These are phyloP conservation scores for Patella pellucida DNA, from an alignment of 2,888 invertebrate species.

Conservation along the genomic window DNA sequence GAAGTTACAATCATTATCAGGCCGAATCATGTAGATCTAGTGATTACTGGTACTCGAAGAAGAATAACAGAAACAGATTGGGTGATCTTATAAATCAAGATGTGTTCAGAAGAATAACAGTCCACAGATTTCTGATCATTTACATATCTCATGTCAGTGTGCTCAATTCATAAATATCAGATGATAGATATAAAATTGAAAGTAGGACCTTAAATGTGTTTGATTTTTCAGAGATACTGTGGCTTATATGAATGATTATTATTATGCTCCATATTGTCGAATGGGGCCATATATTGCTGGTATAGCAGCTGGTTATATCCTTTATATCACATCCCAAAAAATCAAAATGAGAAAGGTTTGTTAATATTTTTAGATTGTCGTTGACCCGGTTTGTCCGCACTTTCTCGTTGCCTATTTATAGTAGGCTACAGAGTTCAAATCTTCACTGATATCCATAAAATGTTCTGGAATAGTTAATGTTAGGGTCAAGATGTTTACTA, in stretches of 20 bases:
- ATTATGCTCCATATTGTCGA: conserved; percentile 70
- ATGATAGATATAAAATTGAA: neutral
- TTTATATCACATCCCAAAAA: conserved; percentile 51
- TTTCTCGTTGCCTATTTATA: no score
- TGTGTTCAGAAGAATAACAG: neutral
- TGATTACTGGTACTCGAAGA: no score
- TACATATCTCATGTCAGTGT: neutral
- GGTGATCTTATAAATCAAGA: neutral
- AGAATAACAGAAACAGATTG: no score
- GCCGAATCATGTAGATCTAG: no score
- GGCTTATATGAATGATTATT: conserved; percentile 36
- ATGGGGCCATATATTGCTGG: conserved; percentile 71
- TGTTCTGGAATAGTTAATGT: no score
- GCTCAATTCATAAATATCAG: neutral
- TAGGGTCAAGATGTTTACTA: no score
- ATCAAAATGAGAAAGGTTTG: conserved; percentile 39
- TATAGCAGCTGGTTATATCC: conserved; percentile 65
- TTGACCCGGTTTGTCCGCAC: no score
- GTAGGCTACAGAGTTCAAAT: no score
- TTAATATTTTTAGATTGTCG: neutral
- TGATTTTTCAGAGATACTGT: neutral
- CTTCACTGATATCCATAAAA: no score
- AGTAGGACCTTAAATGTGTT: no score
- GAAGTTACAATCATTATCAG: no score
- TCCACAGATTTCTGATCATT: neutral